Evolutionary conservation across 2,888 invertebrate genomes (phyloP).

Genomic region (Phania funesta): DNA sequence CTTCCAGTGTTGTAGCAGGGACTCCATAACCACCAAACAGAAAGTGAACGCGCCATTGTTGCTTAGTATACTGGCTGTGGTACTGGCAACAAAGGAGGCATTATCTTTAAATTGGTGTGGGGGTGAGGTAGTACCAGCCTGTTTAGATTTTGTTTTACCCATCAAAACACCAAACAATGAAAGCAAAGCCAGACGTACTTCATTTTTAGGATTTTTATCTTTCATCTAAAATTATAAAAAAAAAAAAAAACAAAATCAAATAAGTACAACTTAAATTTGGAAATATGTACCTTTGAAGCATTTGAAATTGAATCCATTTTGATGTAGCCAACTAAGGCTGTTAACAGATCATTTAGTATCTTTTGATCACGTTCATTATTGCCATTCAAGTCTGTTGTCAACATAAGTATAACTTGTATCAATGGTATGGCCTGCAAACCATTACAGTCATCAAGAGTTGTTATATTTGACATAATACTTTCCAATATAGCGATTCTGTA

Average conservation of each 20-base stretch:
- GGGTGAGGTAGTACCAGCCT: constrained; percentile 79
- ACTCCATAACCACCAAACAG: constrained; percentile 86
- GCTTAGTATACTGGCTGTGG: constrained; percentile 86
- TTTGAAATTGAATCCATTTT: constrained; percentile 83
- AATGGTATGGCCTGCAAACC: constrained; percentile 94
- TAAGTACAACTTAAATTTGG: background rate
- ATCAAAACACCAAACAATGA: constrained; percentile 87
- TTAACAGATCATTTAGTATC: constrained; percentile 88
- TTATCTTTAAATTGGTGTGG: constrained; percentile 82
- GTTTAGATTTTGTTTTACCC: constrained; percentile 80
- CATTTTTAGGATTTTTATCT: constrained; percentile 86
- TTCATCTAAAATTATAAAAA: constrained; percentile 72
- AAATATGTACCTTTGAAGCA: constrained; percentile 74
- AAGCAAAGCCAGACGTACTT: constrained; percentile 93
- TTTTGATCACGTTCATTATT: constrained; percentile 89
- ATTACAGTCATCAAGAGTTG: constrained; percentile 87
- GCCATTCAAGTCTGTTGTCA: constrained; percentile 93
- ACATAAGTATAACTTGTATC: constrained; percentile 94
- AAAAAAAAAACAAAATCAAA: constrained; percentile 50
- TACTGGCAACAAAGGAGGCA: constrained; percentile 84
- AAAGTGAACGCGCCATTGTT: constrained; percentile 87
- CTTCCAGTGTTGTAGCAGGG: constrained; percentile 90
- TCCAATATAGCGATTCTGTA: constrained; percentile 84
- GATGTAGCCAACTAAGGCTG: constrained; percentile 86
- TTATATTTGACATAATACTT: constrained; percentile 88